Evolutionary conservation across 2,797 vertebrate genomes (phyloP), one percentile per base, ranked within the genome.

Genomic region (Onychomys leucogaster): DNA sequence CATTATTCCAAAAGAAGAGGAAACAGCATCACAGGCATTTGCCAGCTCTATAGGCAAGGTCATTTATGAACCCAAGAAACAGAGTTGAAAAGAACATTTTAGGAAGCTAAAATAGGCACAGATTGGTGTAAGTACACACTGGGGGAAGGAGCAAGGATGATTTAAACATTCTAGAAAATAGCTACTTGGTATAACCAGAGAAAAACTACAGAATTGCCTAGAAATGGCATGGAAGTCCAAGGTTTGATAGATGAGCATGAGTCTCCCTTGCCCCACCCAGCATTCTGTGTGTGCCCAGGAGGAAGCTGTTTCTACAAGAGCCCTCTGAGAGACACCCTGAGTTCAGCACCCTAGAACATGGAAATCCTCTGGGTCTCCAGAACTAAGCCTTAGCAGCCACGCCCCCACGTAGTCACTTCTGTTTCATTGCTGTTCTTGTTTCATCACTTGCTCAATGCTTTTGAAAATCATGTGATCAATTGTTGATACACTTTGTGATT

Each of bases 11-110:
- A 81, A n/a, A 6, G 37, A 78, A 37, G 4, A 94, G 11, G 34
- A 67, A 78, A 77, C 55, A 83, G 61, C 43, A 32, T 59, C 46
- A 29, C n/a, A 52, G 10, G 34, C 75, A 76, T 32, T 82, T 86
- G 67, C 61, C 93, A 59, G 80, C 29, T 86, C n/a, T 59, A 86
- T 29, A 82, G 32, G n/a, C 59, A 75, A 89, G 76, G 52, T 78
- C 67, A 78, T 73, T 89, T 67, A 13, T 61, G 81, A 77, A 82
- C 78, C 77, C 57, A 49, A 82, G 37, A 77, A 90, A 71, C 0
- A 63, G 61, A 52, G 10, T 29, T 27, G 1, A 65, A 88, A 82
- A 52, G 46, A 80, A 69, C 2, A 78, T 84, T 88, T 84, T 23
- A 52, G 57, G 65, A 90, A 82, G 65, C 78, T 65, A 52, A 82